Base-by-base conservation (phyloP, 1,140 invertebrate species). In the Scaptomyza montana region DNA sequence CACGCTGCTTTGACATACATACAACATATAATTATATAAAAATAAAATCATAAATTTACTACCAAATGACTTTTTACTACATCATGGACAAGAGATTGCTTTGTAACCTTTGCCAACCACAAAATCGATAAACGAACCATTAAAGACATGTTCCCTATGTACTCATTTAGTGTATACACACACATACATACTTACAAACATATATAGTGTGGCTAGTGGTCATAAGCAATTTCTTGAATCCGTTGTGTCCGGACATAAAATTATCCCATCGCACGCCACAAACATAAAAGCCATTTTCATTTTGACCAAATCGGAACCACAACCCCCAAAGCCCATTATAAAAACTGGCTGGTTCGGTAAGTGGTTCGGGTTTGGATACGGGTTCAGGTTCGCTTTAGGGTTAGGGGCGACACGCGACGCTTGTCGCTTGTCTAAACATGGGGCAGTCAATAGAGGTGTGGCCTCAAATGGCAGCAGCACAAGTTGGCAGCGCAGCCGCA, bases 251-350 rank as follows among this genome's bases (percentile, higher is more conserved):
- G 59, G 57, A 49, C 69, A 71, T 79, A 77, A 86, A 86, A 86
- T 87, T 86, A 79, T 85, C 84, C 67, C 84, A 78, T 62, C 65
- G 84, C 82, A 86, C 82, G 82, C 82, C 75, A 87, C 68, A 65
- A 59, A 66, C 82, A 87, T 89, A 86, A 86, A 86, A 86, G 76
- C 82, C 82, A 86, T 86, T 86, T 86, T 86, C 78, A 86, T 86
- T 86, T 86, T 65, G 66, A 65, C 69, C 64, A 45, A 62, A 64
- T 55, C 33, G 61, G 60, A 64, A 64, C 41, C 49, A 62, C 74
- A 71, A 62, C 47, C 79, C 74, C 53, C 33, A 6, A 33, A 47
- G 55, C 25, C 30, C 54, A 57, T 66, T 57, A 56, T 9, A 16
- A 21, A n/a, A 56, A 46, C 46, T 49, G 33, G 51, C 39, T 60